A percentile compares a stretch with the other conserved stretches of the same genome.
These are phyloP conservation scores for Geopemphigus sp. DNA, from an alignment of 1,140 invertebrate genomes.

Conservation along the genomic window DNA sequence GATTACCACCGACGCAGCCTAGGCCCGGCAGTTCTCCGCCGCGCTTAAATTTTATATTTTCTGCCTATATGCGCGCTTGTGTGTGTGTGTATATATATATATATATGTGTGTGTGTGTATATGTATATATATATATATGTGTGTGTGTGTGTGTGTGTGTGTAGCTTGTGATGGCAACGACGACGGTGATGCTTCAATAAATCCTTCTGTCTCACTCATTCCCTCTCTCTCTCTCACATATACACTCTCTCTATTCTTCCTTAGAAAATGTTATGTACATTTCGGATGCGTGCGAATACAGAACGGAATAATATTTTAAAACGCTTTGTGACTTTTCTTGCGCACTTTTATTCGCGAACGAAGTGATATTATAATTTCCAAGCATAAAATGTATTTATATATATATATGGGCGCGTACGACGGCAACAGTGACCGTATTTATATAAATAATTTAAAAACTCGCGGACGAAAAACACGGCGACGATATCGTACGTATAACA, in stretches of 20 bases:
- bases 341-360: neutral
- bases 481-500: neutral
- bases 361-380: neutral
- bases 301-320: slow-evolving; percentile 21
- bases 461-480: neutral
- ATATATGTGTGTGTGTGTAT: neutral
- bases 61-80: slow-evolving; percentile 5
- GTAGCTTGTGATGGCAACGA: neutral
- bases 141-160: neutral
- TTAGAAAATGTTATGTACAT: neutral
- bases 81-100: neutral
- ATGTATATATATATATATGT: too few species aligned
- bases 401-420: too few species aligned
- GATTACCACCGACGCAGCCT: slow-evolving; percentile 41
- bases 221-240: too few species aligned
- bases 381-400: too few species aligned
- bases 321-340: neutral
- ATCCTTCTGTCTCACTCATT: neutral
- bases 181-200: slow-evolving; percentile 23
- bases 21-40: slow-evolving; percentile 13
- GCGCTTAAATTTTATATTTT: slow-evolving; percentile 43
- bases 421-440: too few species aligned
- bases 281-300: neutral
- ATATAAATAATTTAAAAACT: neutral
- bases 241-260: slow-evolving; percentile 23